These are phyloP conservation scores for Apis dorsata DNA, from an alignment of 1,140 invertebrate genomes.

Conservation along the genomic window DNA sequence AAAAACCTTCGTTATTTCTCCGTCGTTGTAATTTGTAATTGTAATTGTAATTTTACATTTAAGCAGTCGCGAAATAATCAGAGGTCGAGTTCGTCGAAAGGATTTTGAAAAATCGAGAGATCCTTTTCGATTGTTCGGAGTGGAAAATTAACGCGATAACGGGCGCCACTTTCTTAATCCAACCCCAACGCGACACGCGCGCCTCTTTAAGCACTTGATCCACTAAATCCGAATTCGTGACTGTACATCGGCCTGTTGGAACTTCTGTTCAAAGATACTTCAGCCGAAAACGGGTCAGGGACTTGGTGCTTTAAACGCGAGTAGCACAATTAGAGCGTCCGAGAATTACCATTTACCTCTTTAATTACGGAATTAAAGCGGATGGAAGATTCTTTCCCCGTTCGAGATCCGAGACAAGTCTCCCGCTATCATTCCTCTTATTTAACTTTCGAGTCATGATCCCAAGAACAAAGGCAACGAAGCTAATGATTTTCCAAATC, in stretches of 20 bases:
- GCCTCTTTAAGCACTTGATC: constrained; percentile 49
- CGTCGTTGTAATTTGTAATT: no score
- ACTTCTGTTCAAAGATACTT: constrained; percentile 44
- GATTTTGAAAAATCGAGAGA: not conserved
- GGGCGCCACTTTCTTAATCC: not conserved
- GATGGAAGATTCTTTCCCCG: constrained; percentile 27
- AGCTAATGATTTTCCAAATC: no score
- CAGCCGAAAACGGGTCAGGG: constrained; percentile 43
- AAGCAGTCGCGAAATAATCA: no score
- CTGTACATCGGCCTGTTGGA: constrained; percentile 32
- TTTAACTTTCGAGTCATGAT: not conserved
- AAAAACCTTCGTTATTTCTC: no score
- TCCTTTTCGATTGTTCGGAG: not conserved
- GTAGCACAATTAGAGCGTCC: constrained; percentile 42
- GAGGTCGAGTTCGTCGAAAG: no score
- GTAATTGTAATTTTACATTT: no score
- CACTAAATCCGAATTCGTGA: constrained; percentile 46
- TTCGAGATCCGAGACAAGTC: not conserved
- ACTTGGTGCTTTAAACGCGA: constrained; percentile 38
- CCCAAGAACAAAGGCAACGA: not conserved
- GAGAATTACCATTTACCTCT: constrained; percentile 51
- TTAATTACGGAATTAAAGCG: constrained; percentile 51
- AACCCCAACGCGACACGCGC: not conserved
- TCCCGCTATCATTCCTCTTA: not conserved
- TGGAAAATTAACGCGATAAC: not conserved